phyloP scores from a whole-genome alignment of 2,888 invertebrate species.

The Helicoverpa assulta region DNA sequence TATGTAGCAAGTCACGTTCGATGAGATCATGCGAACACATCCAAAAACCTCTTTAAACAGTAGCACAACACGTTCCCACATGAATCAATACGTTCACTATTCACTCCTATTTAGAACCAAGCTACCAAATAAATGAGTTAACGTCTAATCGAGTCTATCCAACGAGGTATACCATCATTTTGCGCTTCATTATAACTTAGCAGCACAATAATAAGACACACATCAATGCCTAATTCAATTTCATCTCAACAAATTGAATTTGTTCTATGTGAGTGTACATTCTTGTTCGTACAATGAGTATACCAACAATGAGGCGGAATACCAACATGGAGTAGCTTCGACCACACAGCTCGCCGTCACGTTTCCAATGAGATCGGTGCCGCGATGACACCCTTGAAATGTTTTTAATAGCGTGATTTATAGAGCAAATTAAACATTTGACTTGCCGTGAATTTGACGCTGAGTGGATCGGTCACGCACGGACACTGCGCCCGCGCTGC shows the following conservation, averaged over 20 bases:
- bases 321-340: constrained; percentile 71
- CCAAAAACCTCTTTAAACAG: constrained; percentile 42
- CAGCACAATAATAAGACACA: constrained; percentile 63
- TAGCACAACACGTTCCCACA: constrained; percentile 52
- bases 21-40: constrained; percentile 42
- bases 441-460: constrained; percentile 89
- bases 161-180: constrained; percentile 45
- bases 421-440: constrained; percentile 91
- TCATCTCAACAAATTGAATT: constrained; percentile 81
- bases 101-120: constrained; percentile 28
- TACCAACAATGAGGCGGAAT: constrained; percentile 76
- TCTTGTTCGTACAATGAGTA: constrained; percentile 75
- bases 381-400: constrained; percentile 90
- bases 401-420: constrained; percentile 90
- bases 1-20: constrained; percentile 39
- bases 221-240: constrained; percentile 68
- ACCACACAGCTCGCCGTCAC: constrained; percentile 87
- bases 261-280: constrained; percentile 71
- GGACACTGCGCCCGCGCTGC: constrained; percentile 73
- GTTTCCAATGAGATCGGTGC: constrained; percentile 87
- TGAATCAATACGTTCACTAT: constrained; percentile 42
- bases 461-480: constrained; percentile 90
- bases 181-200: constrained; percentile 61
- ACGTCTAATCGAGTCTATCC: constrained; percentile 35
- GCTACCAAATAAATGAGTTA: constrained; percentile 46